Evolutionary conservation across 2,113 vertebrate genomes (phyloP).

Genomic region (Myrmecophaga tridactyla): DNA sequence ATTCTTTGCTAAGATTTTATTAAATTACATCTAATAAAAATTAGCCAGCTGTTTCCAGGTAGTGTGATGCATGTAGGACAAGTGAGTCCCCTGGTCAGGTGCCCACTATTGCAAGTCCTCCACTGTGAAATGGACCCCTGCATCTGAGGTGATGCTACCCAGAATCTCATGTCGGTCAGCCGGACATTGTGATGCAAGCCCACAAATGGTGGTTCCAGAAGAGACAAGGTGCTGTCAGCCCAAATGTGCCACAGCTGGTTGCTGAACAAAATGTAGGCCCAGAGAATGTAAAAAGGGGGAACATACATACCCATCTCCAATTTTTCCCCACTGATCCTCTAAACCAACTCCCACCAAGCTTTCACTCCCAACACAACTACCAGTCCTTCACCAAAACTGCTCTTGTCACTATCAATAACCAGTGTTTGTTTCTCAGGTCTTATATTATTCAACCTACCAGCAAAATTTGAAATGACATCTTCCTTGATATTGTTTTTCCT

Average conservation of each 20-base stretch:
- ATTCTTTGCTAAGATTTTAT: background rate
- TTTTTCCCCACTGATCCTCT: background rate
- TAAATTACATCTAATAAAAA: background rate
- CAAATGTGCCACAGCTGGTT: background rate
- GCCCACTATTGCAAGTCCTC: background rate
- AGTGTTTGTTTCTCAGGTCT: background rate
- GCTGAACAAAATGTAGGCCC: too few relatives aligned
- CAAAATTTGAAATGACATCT: too few relatives aligned
- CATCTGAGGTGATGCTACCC: background rate
- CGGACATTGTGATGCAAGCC: background rate
- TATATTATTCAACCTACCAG: background rate
- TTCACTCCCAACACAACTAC: background rate
- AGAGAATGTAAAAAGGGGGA: too few relatives aligned
- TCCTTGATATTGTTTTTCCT: background rate
- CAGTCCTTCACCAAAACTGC: background rate
- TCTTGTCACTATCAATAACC: background rate
- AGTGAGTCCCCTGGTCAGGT: background rate
- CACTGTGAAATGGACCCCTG: background rate
- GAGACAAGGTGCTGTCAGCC: background rate
- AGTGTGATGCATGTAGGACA: background rate
- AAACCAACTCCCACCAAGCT: background rate
- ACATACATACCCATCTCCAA: background rate
- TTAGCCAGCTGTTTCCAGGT: background rate
- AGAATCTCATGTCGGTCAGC: background rate
- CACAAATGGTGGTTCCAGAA: too few relatives aligned